Conservation (phyloP, 2,113 vertebrate genomes). For the Aphelocoma coerulescens region DNA sequence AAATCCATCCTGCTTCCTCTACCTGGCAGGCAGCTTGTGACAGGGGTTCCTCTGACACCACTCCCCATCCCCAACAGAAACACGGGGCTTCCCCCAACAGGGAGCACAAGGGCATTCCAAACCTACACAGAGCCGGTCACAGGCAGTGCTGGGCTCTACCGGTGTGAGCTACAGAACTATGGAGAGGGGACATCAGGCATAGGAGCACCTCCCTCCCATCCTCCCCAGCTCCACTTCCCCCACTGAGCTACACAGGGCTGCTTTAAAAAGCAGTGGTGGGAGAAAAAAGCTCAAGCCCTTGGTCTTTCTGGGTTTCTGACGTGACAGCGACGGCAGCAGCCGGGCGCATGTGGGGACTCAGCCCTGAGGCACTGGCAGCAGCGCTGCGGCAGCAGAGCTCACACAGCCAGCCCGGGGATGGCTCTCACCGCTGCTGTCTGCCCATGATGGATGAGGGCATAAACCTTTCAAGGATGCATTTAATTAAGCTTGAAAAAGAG, state of each 20-base stretch:
- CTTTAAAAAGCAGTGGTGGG: neutral
- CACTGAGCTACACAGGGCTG: neutral
- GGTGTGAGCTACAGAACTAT: accelerated
- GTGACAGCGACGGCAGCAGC: neutral
- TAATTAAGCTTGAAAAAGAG: neutral
- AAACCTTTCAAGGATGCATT: slow-evolving; percentile 11
- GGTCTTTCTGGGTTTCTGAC: neutral
- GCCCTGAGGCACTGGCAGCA: neutral
- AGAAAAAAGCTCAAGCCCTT: neutral
- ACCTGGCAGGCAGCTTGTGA: neutral
- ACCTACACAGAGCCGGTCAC: neutral
- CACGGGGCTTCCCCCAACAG: neutral
- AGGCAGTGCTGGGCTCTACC: neutral
- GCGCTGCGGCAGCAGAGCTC: neutral
- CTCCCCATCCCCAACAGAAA: accelerated
- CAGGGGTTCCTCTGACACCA: neutral
- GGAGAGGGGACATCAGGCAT: neutral
- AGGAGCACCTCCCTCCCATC: neutral
- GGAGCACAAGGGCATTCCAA: neutral
- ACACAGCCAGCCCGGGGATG: neutral
- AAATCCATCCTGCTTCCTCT: neutral
- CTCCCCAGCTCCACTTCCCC: neutral
- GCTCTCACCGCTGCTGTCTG: neutral
- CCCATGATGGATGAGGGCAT: neutral
- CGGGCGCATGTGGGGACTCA: accelerated